Conservation (phyloP, 2,888 invertebrate species). For the Prosapia bicincta region DNA sequence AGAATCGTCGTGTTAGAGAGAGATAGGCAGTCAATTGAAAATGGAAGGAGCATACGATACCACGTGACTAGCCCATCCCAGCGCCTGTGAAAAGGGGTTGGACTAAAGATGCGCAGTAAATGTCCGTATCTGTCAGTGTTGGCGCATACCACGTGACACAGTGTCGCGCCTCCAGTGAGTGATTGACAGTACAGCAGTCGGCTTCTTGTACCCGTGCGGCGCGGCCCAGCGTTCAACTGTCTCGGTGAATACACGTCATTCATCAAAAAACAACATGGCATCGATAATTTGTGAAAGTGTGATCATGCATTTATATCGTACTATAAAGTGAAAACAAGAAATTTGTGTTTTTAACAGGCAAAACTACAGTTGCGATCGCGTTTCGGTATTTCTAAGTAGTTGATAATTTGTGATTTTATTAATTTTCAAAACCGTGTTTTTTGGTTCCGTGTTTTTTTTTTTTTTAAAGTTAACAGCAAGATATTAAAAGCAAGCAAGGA, state of each 20-base stretch:
- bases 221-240: conserved; percentile 11
- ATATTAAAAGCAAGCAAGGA: not conserved
- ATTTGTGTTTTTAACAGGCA: not conserved
- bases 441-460: not conserved
- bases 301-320: not conserved
- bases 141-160: conserved; percentile 32
- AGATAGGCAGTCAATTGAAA: conserved; percentile 22
- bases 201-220: conserved; percentile 8
- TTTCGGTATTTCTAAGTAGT: not conserved
- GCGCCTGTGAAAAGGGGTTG: conserved; percentile 14
- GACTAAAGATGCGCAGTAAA: conserved; percentile 25
- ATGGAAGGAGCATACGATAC: conserved; percentile 19
- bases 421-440: not conserved
- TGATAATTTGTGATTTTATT: not conserved
- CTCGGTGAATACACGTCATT: not conserved
- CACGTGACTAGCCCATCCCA: conserved; percentile 8
- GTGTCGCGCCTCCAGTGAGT: conserved; percentile 25
- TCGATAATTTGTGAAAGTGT: conserved; percentile 2
- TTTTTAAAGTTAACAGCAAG: not conserved
- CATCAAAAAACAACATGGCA: not conserved
- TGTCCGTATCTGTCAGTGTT: conserved; percentile 11
- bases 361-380: not conserved
- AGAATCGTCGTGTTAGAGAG: not conserved
- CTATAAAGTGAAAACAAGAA: not conserved
- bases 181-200: conserved; percentile 24